These are phyloP conservation scores for roundworm (Caenorhabditis elegans) DNA, from an alignment of 1,140 invertebrate genomes.

Conservation along the genomic window WBcel235 BX284605.5:20661501-20662000, in stretches of 20 bases:
- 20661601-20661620: too few relatives aligned
- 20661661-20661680: slow-evolving; percentile 40
- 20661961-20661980: too few relatives aligned
- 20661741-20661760: not conserved
- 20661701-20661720: slow-evolving; percentile 43
- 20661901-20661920: slow-evolving; percentile 11
- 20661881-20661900: slow-evolving; percentile 17
- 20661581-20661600: too few relatives aligned
- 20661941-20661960: too few relatives aligned
- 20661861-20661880: slow-evolving; percentile 34
- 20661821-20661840: slow-evolving; percentile 27
- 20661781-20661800: slow-evolving; percentile 38
- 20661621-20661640: too few relatives aligned
- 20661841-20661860: slow-evolving; percentile 16
- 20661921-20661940: slow-evolving; percentile 9
- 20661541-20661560: too few relatives aligned
- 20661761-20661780: not conserved
- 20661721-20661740: slow-evolving; percentile 17
- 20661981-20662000: too few relatives aligned
- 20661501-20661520: too few relatives aligned
- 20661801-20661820: slow-evolving; percentile 18
- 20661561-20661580: too few relatives aligned
- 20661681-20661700: slow-evolving; percentile 42
- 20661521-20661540: too few relatives aligned
- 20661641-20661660: not conserved